A percentile compares a stretch with the other conserved stretches of the same genome.
These are phyloP conservation scores for Drosophila bipectinata DNA, from an alignment of 1,140 invertebrate genomes.

Conservation along the genomic window DNA sequence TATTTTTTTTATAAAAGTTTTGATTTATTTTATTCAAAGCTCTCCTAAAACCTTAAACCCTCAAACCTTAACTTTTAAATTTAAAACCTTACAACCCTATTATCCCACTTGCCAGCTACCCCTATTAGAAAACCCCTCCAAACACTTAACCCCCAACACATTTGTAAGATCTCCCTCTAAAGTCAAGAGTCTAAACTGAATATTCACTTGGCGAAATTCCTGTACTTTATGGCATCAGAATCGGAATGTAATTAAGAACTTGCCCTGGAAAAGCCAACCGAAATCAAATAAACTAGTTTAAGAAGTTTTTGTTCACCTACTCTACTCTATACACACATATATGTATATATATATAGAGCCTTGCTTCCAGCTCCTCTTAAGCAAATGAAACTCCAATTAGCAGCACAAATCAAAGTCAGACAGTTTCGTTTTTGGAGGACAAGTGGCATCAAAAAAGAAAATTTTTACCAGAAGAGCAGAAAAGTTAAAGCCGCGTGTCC, in stretches of 20 bases:
- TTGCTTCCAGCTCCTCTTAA: not conserved
- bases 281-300: constrained; percentile 30
- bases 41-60: too few relatives aligned
- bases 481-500: constrained; percentile 75
- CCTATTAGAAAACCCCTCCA: too few relatives aligned
- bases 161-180: too few relatives aligned
- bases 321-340: too few relatives aligned
- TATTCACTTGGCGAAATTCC: not conserved
- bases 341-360: not conserved
- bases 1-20: too few relatives aligned
- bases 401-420: constrained; percentile 68
- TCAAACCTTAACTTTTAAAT: too few relatives aligned
- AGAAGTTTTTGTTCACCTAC: not conserved
- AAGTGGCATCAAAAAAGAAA: constrained; percentile 14
- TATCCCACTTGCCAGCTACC: too few relatives aligned
- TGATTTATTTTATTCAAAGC: too few relatives aligned
- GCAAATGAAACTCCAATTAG: constrained; percentile 72
- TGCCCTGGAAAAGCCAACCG: constrained; percentile 9
- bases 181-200: not conserved
- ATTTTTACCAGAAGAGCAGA: not conserved
- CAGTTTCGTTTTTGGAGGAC: constrained; percentile 31
- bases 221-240: not conserved
- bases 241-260: constrained; percentile 35
- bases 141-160: too few relatives aligned
- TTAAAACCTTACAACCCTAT: too few relatives aligned